Percentiles rank a stretch among this genome's conserved stretches.
Evolutionary conservation across 2,888 invertebrate genomes (phyloP).

Genomic region (Calameuta idolon): DNA sequence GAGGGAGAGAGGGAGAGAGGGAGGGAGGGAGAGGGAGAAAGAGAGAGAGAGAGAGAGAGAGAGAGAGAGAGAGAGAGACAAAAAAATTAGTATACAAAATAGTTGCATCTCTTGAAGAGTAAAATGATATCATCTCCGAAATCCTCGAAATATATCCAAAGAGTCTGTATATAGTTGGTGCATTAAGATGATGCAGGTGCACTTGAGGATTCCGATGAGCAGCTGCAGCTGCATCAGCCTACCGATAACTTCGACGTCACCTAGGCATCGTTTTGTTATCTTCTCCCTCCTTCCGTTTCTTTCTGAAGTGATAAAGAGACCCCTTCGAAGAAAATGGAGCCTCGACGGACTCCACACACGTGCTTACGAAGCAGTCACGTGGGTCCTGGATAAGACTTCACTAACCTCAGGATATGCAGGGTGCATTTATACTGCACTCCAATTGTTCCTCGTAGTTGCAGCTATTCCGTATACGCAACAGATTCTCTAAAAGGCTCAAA

Average conservation of each 20-base stretch:
- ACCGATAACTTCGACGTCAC: slow-evolving; percentile 11
- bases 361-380: background rate
- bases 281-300: no score
- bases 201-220: no score
- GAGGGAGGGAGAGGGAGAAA: no score
- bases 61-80: slow-evolving; percentile 14
- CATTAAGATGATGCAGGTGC: no score
- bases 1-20: no score
- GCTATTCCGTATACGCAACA: no score
- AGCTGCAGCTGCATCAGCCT: no score
- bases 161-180: no score
- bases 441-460: no score
- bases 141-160: slow-evolving; percentile 4
- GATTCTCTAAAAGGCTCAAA: no score
- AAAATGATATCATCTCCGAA: slow-evolving; percentile 10
- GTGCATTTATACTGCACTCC: no score
- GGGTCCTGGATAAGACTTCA: background rate
- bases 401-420: background rate
- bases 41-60: slow-evolving; percentile 15
- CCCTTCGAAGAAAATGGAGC: background rate
- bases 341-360: background rate
- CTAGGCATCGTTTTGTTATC: no score
- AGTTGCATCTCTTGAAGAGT: slow-evolving; percentile 15
- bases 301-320: background rate
- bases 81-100: slow-evolving; percentile 28